Evolutionary conservation across 1,140 invertebrate species (phyloP), one percentile per base, ranked within the genome.

Genomic region (Leucophenga varia): DNA sequence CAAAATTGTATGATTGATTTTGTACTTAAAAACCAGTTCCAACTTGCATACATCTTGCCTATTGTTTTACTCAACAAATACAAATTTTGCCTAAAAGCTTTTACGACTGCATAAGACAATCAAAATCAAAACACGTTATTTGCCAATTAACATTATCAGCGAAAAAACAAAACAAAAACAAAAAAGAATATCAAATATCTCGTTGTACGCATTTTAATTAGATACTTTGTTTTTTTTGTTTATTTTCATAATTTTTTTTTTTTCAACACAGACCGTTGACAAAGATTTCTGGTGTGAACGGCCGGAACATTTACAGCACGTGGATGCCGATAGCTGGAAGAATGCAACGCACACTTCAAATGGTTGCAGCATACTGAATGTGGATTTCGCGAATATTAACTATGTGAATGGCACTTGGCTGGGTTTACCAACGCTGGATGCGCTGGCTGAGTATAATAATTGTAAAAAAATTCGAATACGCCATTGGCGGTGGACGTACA

Each of bases 381-480:
- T 69, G 2, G 61, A 68, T 30, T 70, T 53, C n/a, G 46, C 46
- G 10, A 45, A 56, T 30, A 34, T 73, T 31, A 47, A 18, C 5
- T 48, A 51, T 9, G 46, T 55, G n/a, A 22, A 52, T 19, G 58
- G 59, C 2, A 43, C 57, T 5, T 20, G 69, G 3, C 37, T 55
- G 2, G 58, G 61, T 40, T 70, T 59, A 65, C 61, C 55, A 18
- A 55, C 17, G n/a, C 12, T 35, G 18, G 32, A 35, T 4, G 12
- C 5, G 4, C 13, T 49, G 14, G 30, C 19, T 18, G 48, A 49
- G 20, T 65, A 65, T n/a, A 55, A 54, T 20, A 63, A 54, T 50
- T 91, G 89, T 51, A 77, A 63, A 0, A n/a, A 61, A 78, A 10
- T 91, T 87, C 78, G 80, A 82, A 48, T 91, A 84, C 54, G 22